These are phyloP conservation scores for Agrypnia vestita DNA, from an alignment of 1,140 invertebrate species.

Conservation along the genomic window DNA sequence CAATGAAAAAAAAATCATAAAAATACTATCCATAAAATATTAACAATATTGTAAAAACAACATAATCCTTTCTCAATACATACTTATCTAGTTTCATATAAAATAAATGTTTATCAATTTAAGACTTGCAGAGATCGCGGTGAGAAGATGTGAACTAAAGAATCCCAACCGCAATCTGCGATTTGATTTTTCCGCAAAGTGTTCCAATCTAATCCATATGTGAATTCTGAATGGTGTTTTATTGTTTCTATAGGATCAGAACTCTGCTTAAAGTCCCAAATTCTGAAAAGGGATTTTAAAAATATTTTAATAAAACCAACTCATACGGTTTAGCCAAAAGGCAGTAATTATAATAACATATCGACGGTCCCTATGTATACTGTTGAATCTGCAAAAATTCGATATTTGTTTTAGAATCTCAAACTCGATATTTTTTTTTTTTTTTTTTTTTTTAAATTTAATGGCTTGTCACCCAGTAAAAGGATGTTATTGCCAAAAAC, in stretches of 20 bases:
- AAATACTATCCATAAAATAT: slow-evolving; percentile 13
- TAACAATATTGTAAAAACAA: slow-evolving; percentile 11
- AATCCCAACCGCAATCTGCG: slow-evolving; percentile 88
- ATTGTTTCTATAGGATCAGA: slow-evolving; percentile 79
- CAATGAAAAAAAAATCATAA: neutral
- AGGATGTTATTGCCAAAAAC: too few species aligned
- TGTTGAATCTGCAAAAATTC: too few species aligned
- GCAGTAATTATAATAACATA: too few species aligned
- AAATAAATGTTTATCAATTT: slow-evolving; percentile 34
- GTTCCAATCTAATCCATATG: slow-evolving; percentile 88
- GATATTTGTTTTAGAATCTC: too few species aligned
- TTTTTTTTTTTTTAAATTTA: too few species aligned
- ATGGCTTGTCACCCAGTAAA: too few species aligned
- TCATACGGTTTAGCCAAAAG: too few species aligned
- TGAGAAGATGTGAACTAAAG: slow-evolving; percentile 79
- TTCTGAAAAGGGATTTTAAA: slow-evolving; percentile 71
- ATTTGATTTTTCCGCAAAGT: slow-evolving; percentile 79
- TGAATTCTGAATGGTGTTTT: slow-evolving; percentile 86
- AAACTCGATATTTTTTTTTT: too few species aligned
- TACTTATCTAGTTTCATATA: neutral
- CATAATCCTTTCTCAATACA: slow-evolving; percentile 4
- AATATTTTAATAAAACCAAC: slow-evolving; percentile 28
- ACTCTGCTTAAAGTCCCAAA: slow-evolving; percentile 82
- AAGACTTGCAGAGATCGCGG: slow-evolving; percentile 63
- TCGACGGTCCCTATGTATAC: too few species aligned